Base-by-base conservation (phyloP, 2,797 vertebrate species). In the Phalloptychus januarius region DNA sequence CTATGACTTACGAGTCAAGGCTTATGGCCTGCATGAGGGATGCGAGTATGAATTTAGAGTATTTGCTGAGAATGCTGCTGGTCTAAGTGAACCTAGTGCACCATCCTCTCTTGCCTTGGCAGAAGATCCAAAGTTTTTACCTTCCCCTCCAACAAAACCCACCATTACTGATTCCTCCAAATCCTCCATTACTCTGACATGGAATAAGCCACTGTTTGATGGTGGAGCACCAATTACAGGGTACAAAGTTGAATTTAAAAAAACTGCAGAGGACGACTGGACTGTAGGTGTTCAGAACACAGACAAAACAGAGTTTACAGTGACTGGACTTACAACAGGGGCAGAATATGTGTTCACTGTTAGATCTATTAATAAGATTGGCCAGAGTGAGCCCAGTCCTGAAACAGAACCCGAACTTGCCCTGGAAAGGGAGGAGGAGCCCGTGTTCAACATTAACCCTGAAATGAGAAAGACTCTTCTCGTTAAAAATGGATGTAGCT, bases 21-120 rank as follows among this genome's bases (percentile, higher is more conserved):
- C 98, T 72, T 93, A 96, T 11, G 96, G 97, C 86, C 96, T 99
- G n/a, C 96, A 97, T 63, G 96, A 97, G 81, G 97, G 97, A 86
- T 97, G 96, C 81, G 98, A 99, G 88, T 99, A 99, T 94, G 98
- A 99, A 90, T 99, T 97, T 85, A 96, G 97, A 72, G 98, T 99
- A 84, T 97, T 96, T 96, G 98, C 98, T 86, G 98, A 99, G 93
- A 99, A 99, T 88, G 94, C 95, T 90, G 98, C 97, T 84, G 98
- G 98, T 72, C 91, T 98, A 72, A 98, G 98, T 95, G 96, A 95
- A 88, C 96, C 98, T 74, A 99, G 98, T 95, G 91, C 95, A 61
- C 93, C 96, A 23, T 96, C 96, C 78, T 93, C 96, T 75, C 89
- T 99, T 52, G 93, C 96, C 71, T 93, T 97, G 77, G 98, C 98